These are phyloP conservation scores for Polylopha cassiicola DNA, from an alignment of 2,888 invertebrate genomes.

Conservation along the genomic window DNA sequence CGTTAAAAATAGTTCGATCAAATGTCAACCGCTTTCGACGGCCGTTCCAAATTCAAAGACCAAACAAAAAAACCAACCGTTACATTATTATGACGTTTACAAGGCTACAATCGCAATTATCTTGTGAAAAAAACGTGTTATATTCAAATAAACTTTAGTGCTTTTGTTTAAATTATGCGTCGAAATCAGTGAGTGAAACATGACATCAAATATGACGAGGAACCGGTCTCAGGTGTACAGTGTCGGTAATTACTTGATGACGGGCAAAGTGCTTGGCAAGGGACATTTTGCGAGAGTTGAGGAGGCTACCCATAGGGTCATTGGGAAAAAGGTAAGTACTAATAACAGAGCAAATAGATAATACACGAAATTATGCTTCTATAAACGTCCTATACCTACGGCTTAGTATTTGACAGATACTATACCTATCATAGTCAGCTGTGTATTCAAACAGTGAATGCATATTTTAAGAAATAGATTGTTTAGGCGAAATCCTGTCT, in stretches of 20 bases:
- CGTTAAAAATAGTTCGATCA: slow-evolving; percentile 56
- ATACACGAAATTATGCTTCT: too few relatives aligned
- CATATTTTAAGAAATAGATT: too few relatives aligned
- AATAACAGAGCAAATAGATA: slow-evolving; percentile 5
- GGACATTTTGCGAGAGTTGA: slow-evolving; percentile 87
- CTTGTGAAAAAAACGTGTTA: slow-evolving; percentile 34
- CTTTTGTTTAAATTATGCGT: slow-evolving; percentile 46
- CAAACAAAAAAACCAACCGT: slow-evolving; percentile 57
- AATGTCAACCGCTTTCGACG: slow-evolving; percentile 44
- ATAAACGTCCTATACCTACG: too few relatives aligned
- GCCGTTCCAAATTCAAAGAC: slow-evolving; percentile 59
- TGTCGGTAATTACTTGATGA: slow-evolving; percentile 84
- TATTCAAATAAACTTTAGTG: slow-evolving; percentile 24
- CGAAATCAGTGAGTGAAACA: slow-evolving; percentile 52
- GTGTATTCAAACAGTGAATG: too few relatives aligned
- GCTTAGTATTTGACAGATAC: too few relatives aligned
- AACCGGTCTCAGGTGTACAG: slow-evolving; percentile 69
- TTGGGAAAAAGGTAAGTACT: slow-evolving; percentile 80
- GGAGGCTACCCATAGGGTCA: slow-evolving; percentile 82
- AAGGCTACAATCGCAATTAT: slow-evolving; percentile 41
- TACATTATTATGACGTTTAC: slow-evolving; percentile 54
- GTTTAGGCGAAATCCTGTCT: too few relatives aligned
- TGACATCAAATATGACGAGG: slow-evolving; percentile 49
- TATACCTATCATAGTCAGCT: too few relatives aligned
- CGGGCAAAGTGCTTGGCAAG: slow-evolving; percentile 82